Percentiles rank a stretch among this genome's conserved stretches.
phyloP scores from a whole-genome alignment of 2,113 vertebrate genomes.

The Neodon shergylaensis region DNA sequence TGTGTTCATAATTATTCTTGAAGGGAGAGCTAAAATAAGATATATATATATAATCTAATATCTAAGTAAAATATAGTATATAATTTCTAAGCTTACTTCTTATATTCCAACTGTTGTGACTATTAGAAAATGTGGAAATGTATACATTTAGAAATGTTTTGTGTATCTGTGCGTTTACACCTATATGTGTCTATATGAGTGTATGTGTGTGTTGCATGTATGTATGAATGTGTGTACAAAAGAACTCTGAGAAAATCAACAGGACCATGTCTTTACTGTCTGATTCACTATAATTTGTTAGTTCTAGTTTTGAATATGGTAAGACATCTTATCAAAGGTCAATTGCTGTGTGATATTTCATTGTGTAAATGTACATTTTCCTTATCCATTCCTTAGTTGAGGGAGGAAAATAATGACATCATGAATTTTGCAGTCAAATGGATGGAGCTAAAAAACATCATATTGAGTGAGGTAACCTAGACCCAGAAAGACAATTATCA shows the following conservation, averaged over 20 bases:
- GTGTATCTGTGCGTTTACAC: background rate
- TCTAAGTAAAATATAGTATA: background rate
- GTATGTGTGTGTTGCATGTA: background rate
- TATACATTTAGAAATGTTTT: background rate
- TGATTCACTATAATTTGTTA: background rate
- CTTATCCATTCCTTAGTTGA: no score
- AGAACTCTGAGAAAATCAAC: background rate
- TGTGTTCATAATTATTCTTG: background rate
- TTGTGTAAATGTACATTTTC: no score
- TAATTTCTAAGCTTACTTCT: background rate
- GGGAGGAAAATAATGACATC: no score
- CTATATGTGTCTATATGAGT: background rate
- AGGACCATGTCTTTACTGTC: background rate
- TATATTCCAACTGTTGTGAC: background rate
- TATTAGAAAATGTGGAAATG: background rate
- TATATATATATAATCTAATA: background rate
- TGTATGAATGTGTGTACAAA: background rate
- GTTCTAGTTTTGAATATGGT: slow-evolving; percentile 30
- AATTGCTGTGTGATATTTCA: background rate
- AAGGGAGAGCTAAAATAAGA: background rate
- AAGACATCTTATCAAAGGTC: slow-evolving; percentile 26
- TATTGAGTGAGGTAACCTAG: no score
- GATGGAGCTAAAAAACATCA: no score
- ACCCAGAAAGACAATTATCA: no score
- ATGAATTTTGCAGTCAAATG: no score